phyloP scores from a whole-genome alignment of 2,888 invertebrate genomes.

The Cosmopolites sordidus region DNA sequence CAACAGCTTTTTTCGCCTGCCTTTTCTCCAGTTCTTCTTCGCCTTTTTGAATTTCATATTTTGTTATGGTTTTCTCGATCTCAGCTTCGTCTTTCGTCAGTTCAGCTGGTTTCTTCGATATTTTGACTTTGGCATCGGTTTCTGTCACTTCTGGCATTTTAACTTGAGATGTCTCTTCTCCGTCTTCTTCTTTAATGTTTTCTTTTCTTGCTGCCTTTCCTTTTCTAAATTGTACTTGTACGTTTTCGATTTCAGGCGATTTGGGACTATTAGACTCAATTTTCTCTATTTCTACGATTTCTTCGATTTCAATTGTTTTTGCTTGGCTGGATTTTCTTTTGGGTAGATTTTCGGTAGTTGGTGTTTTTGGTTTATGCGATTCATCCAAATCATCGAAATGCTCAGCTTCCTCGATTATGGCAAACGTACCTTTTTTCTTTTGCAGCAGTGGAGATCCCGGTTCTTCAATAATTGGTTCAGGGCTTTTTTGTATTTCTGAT shows the following conservation, averaged over 20 bases:
- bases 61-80: slow-evolving; percentile 25
- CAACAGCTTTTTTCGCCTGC: slow-evolving; percentile 34
- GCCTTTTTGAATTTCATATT: slow-evolving; percentile 40
- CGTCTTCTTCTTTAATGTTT: slow-evolving; percentile 27
- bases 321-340: slow-evolving; percentile 33
- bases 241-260: slow-evolving; percentile 20
- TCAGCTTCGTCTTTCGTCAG: slow-evolving; percentile 18
- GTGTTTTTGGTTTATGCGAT: slow-evolving; percentile 22
- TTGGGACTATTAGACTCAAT: slow-evolving; percentile 21
- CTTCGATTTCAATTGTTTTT: slow-evolving; percentile 38
- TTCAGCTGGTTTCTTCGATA: slow-evolving; percentile 14
- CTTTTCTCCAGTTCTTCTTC: slow-evolving; percentile 39
- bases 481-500: slow-evolving; percentile 25
- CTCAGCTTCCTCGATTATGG: slow-evolving; percentile 34
- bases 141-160: slow-evolving; percentile 9
- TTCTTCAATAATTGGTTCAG: slow-evolving; percentile 39
- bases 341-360: slow-evolving; percentile 25
- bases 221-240: slow-evolving; percentile 36
- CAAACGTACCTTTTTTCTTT: slow-evolving; percentile 26
- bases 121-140: slow-evolving; percentile 20
- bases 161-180: slow-evolving; percentile 9
- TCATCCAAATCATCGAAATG: slow-evolving; percentile 29
- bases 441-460: slow-evolving; percentile 32
- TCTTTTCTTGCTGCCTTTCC: slow-evolving; percentile 35
- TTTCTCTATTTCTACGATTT: slow-evolving; percentile 37